Percentiles rank a stretch among this genome's conserved stretches.
Evolutionary conservation across 1,140 invertebrate species (phyloP).

Genomic region (Macrostomum lignano): DNA sequence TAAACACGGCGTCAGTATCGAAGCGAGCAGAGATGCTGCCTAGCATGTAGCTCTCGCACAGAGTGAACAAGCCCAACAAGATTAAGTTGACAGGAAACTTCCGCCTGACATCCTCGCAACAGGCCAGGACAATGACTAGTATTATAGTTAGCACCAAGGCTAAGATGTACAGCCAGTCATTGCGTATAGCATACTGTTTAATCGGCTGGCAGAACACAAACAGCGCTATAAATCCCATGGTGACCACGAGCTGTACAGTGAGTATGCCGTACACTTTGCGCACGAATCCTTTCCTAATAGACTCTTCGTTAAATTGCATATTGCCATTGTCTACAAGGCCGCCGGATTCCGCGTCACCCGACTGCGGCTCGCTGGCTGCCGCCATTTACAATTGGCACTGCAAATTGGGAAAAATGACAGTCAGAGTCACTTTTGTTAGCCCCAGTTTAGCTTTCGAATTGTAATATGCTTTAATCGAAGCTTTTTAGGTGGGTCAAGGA

Average conservation of each 20-base stretch:
- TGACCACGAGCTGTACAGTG: conserved; percentile 46
- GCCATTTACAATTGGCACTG: too few species aligned
- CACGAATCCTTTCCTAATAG: conserved; percentile 31
- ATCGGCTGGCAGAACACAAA: conserved; percentile 13
- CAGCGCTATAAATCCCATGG: conserved; percentile 44
- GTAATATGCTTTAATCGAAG: too few species aligned
- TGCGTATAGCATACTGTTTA: conserved; percentile 11
- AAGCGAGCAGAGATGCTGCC: conserved; percentile 8
- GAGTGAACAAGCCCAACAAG: conserved; percentile 39
- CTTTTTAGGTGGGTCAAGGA: too few species aligned
- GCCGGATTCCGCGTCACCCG: too few species aligned
- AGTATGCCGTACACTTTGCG: conserved; percentile 56
- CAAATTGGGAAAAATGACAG: too few species aligned
- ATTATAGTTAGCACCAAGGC: conserved; percentile 36
- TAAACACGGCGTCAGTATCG: conserved; percentile 32
- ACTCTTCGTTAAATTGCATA: too few species aligned
- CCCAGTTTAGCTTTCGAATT: too few species aligned
- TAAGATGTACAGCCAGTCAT: conserved; percentile 16
- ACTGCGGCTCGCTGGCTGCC: too few species aligned
- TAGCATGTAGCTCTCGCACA: conserved; percentile 6
- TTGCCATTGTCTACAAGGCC: too few species aligned
- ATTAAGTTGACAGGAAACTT: conserved; percentile 61
- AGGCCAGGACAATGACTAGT: conserved; percentile 49
- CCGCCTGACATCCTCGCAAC: conserved; percentile 50
- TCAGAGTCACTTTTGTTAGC: too few species aligned